Base-by-base conservation (phyloP, 2,113 vertebrate species). In the Petrocephalus microphthalmus region DNA sequence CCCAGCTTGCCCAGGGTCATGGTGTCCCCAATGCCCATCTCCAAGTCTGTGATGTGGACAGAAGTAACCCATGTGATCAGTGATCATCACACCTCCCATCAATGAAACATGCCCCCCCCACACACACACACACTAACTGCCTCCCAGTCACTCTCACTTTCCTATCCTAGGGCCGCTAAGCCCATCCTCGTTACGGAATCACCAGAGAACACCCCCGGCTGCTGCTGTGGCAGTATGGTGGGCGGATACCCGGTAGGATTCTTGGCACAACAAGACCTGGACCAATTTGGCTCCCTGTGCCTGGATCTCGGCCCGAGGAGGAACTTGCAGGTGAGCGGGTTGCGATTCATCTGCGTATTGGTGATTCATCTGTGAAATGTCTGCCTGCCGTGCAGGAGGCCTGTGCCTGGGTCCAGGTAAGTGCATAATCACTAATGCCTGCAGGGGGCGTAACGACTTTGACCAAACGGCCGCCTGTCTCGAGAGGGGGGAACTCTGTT, bases 1-100 rank as follows among this genome's bases (percentile, higher is more conserved):
- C 98, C 98, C 94, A 99, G 94, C 92, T 98, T 98, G 90, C 97
- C 96, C 91, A 98, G 95, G 67, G 97, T 97, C 95, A 99, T 93
- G 11, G 96, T 95, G 92, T 99, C 98, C 84, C 97, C 97, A 3
- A 98, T 95, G 89, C 94, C 92, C 92, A 97, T 96, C 57, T 99
- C 98, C 84, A 96, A 89, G 19, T 99, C 98, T 84, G 94, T 93
- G 91, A 96, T 71, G 92, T 71, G 54, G 1, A 90, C 22, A 88
- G 29, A 52, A 53, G 49, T 25, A 19, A 53, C 52, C 87, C 33
- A 89, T 13, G 82, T 25, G 10, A 19, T n/a, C 84, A 78, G 82
- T 25, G 10, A 19, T n/a, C 84, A 78, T 67, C 60, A 2, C 29
- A 15, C 22, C 0, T 20, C n/a, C 60, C 17, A 82, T 22, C 49